Conservation (phyloP, 2,113 vertebrate species). For the Pantherophis guttatus region DNA sequence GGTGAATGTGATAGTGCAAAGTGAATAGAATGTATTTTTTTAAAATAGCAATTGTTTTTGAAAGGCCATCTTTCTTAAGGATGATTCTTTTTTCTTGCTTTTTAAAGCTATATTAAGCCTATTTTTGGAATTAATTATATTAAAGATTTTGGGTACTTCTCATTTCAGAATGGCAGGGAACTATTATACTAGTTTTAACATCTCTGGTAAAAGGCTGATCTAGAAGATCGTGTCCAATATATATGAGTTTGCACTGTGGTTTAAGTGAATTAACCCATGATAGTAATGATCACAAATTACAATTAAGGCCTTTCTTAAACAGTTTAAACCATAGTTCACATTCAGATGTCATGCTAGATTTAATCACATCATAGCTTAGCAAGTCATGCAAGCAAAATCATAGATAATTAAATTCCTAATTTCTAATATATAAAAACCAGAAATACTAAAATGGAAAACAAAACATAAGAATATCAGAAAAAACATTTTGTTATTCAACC, state of each 20-base stretch:
- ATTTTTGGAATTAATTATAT: neutral
- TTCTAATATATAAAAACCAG: neutral
- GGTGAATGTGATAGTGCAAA: neutral
- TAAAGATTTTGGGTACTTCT: neutral
- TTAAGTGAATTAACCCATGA: neutral
- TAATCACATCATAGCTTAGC: neutral
- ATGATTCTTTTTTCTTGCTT: neutral
- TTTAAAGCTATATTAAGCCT: neutral
- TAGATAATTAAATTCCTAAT: neutral
- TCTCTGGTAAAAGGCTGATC: neutral
- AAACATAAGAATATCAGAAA: neutral
- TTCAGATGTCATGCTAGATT: neutral
- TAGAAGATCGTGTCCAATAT: neutral
- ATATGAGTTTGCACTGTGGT: neutral
- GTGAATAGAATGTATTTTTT: neutral
- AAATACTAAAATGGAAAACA: neutral
- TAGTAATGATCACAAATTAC: neutral
- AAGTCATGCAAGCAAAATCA: neutral
- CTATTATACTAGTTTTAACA: neutral
- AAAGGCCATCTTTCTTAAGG: neutral
- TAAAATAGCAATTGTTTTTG: neutral
- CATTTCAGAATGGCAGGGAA: neutral
- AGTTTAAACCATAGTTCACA: neutral
- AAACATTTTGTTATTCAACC: neutral
- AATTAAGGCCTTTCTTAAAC: neutral